Evolutionary conservation across 2,797 vertebrate genomes (phyloP), one percentile per base, ranked within the genome.

Genomic region (Botia almorhae): DNA sequence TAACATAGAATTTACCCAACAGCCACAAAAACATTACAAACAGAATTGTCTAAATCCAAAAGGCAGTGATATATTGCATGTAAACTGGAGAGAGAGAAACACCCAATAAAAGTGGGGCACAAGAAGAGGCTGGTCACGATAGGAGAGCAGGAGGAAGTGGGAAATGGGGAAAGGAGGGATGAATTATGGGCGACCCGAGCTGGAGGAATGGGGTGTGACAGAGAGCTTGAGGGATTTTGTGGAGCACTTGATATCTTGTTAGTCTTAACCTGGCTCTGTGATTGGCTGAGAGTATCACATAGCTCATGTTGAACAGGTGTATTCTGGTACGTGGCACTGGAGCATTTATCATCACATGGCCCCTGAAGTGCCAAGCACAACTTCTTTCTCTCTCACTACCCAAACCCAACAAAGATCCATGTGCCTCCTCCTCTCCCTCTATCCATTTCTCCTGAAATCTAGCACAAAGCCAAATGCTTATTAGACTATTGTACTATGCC

Each of bases 311-410:
- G 55, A 68, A 74, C 79, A 81, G 71, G 43, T 51, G n/a, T 72
- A 81, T 39, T 74, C 51, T 19, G 71, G 51, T 48, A 50, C 33
- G 39, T 60, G 63, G 39, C 63, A 53, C 23, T 43, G 29, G 26
- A 63, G 26, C 56, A 78, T 78, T 78, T 70, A 78, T 78, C 56
- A 78, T 71, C 26, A 78, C 46, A 71, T 61, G 43, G 71, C 71
- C 10, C 55, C 71, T 60, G 48, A 74, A 80, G 61, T 48, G 29
- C 33, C 68, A 71, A 74, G 73, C 1, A 1, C 16, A 56, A 56
- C 70, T 46, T 63, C 29, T 71, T 53, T 58, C 36, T 76, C 29
- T 51, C 29, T 76, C 67, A 11, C 21, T 70, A 29, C 51, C 36
- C n/a, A 33, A 55, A 43, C 29, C 51, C 33, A 67, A 67, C 74